A percentile compares a stretch with the other conserved stretches of the same genome.
These are phyloP conservation scores for Bergia sp. DNA, from an alignment of 92 coral and sea anemone genomes.

Conservation along the genomic window DNA sequence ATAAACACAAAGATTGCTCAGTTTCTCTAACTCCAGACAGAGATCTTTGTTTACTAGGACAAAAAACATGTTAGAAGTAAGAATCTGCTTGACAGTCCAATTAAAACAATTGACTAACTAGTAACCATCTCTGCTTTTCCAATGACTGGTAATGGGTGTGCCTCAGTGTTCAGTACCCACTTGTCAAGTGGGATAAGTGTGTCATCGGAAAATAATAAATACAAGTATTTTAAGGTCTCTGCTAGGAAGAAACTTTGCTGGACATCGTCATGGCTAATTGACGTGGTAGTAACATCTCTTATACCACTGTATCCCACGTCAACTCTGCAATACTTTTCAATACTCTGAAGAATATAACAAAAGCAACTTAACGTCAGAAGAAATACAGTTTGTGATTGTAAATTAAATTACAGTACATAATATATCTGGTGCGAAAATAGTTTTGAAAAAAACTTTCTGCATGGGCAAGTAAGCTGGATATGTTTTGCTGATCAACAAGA, in stretches of 20 bases:
- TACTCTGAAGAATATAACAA: conserved; percentile 55
- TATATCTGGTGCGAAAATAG: too few species aligned
- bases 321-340: conserved; percentile 86
- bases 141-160: conserved; percentile 92
- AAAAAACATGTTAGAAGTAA: not conserved
- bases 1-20: not conserved
- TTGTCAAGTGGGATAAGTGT: conserved; percentile 84
- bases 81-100: not conserved
- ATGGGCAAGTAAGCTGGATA: too few species aligned
- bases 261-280: conserved; percentile 87
- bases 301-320: conserved; percentile 90
- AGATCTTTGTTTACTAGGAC: not conserved
- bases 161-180: conserved; percentile 97
- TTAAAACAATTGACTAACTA: conserved; percentile 7
- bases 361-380: not conserved
- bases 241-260: conserved; percentile 98
- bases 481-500: too few species aligned
- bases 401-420: too few species aligned
- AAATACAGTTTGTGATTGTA: conserved; percentile 2
- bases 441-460: too few species aligned
- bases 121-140: conserved; percentile 62
- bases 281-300: conserved; percentile 73
- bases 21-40: not conserved
- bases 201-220: conserved; percentile 94
- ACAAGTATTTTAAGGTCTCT: conserved; percentile 93